Evolutionary conservation across 2,113 vertebrate genomes (phyloP).

Genomic region (Otocyon megalotis): DNA sequence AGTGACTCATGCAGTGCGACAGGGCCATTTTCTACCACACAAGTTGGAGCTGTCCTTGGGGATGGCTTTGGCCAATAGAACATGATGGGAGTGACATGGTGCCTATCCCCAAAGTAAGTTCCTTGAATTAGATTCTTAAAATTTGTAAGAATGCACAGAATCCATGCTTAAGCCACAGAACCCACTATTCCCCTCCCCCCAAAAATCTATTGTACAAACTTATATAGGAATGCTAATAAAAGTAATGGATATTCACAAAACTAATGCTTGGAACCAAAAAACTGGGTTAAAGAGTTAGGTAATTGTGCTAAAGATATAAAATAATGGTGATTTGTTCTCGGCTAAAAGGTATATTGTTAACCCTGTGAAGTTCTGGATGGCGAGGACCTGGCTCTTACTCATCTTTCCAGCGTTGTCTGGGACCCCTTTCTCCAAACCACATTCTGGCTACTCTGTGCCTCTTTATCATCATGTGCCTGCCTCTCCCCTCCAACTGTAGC

Average conservation of each 20-base stretch:
- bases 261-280: not conserved
- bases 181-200: too few species aligned
- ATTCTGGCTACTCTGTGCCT: not conserved
- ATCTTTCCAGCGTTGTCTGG: too few species aligned
- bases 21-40: not conserved
- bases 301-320: not conserved
- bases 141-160: not conserved
- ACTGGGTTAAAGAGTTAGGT: not conserved
- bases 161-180: fast-evolving
- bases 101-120: not conserved
- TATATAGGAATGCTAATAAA: not conserved
- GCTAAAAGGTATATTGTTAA: not conserved
- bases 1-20: too few species aligned
- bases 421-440: not conserved
- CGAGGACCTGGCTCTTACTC: too few species aligned
- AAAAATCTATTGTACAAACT: not conserved
- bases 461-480: not conserved
- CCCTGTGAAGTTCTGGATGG: not conserved
- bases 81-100: fast-evolving
- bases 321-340: not conserved
- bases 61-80: not conserved
- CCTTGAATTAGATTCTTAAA: not conserved
- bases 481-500: not conserved
- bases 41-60: not conserved
- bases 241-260: not conserved